A percentile compares a stretch with the other conserved stretches of the same genome.
Conservation (phyloP, 2,888 invertebrate genomes). For the Dinocampus coccinellae region DNA sequence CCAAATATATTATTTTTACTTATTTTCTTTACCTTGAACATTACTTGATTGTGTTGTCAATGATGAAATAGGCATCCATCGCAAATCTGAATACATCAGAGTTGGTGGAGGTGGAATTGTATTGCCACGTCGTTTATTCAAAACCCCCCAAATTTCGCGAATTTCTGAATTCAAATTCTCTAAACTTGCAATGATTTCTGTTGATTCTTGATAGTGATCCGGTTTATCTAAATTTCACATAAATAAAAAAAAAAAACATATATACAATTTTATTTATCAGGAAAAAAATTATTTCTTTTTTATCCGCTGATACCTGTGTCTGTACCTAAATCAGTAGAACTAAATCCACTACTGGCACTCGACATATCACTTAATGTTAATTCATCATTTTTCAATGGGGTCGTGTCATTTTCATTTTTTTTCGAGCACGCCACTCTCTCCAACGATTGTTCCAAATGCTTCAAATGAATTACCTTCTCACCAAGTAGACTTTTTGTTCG, state of each 20-base stretch:
- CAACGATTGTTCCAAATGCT: constrained; percentile 84
- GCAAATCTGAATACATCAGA: constrained; percentile 72
- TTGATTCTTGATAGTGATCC: constrained; percentile 75
- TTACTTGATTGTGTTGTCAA: constrained; percentile 57
- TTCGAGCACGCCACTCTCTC: constrained; percentile 73
- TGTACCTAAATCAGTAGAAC: constrained; percentile 77
- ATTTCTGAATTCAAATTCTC: constrained; percentile 80
- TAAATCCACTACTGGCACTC: constrained; percentile 75
- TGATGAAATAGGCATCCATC: constrained; percentile 70
- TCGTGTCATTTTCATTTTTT: constrained; percentile 58
- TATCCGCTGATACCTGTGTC: constrained; percentile 67
- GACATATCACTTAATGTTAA: constrained; percentile 78
- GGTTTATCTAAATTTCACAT: constrained; percentile 58
- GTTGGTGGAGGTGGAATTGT: constrained; percentile 71
- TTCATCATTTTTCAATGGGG: constrained; percentile 71
- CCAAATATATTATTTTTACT: background rate
- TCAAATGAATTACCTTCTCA: constrained; percentile 84
- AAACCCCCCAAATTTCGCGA: constrained; percentile 78
- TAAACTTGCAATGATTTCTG: constrained; percentile 78
- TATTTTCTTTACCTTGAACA: constrained; percentile 54
- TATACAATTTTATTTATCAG: background rate
- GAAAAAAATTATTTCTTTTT: background rate
- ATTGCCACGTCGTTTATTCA: constrained; percentile 74
- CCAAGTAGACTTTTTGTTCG: constrained; percentile 84
- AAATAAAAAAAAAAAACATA: background rate